phyloP scores from a whole-genome alignment of 2,888 invertebrate genomes.

The Rhagium mordax region DNA sequence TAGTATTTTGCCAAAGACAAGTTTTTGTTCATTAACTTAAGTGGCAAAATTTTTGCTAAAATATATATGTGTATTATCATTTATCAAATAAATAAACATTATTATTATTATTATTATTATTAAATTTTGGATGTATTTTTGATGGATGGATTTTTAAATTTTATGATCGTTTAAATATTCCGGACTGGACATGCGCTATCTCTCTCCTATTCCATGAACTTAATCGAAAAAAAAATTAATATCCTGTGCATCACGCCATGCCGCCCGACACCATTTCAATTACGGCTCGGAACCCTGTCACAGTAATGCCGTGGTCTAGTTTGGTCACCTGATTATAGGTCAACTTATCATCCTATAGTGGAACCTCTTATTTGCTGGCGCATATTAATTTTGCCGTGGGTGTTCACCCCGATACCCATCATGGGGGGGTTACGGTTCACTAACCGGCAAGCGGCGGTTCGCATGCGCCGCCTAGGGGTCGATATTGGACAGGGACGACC shows the following conservation, averaged over 20 bases:
- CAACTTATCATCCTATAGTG: background rate
- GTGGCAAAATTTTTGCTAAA: too few species aligned
- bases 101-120: too few species aligned
- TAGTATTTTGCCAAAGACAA: too few species aligned
- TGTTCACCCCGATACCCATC: background rate
- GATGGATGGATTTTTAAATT: too few species aligned
- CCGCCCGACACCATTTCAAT: background rate
- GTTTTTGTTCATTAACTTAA: too few species aligned
- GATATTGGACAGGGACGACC: slow-evolving; percentile 7
- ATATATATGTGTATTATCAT: too few species aligned
- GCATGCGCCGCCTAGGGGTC: slow-evolving; percentile 1
- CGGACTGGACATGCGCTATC: background rate
- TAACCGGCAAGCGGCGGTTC: background rate
- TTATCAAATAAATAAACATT: too few species aligned
- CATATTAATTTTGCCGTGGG: slow-evolving; percentile 2
- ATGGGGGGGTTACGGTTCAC: slow-evolving; percentile 4
- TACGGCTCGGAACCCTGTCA: background rate
- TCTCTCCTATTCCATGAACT: background rate
- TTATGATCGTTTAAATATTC: background rate
- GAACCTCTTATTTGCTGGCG: background rate
- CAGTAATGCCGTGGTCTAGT: background rate
- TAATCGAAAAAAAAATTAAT: background rate
- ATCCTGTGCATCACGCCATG: background rate
- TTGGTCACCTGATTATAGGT: slow-evolving; percentile 4
- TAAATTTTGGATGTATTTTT: too few species aligned